Percentiles rank a stretch among this genome's conserved stretches.
phyloP scores from a whole-genome alignment of 1,140 invertebrate species.

The Lanistes nyassanus region DNA sequence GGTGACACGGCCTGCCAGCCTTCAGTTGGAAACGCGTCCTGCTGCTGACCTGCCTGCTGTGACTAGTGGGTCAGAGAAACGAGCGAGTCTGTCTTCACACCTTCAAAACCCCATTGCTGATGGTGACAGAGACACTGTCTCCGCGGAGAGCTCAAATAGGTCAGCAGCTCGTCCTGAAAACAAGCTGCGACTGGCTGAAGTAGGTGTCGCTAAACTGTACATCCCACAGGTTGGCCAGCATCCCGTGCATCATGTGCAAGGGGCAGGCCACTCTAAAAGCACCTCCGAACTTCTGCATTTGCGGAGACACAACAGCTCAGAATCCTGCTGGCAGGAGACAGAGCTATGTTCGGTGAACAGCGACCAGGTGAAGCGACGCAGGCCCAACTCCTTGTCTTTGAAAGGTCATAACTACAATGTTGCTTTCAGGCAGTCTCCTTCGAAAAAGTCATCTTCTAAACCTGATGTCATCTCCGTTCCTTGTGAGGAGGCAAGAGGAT shows the following conservation, averaged over 20 bases:
- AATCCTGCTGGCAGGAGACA: conserved; percentile 35
- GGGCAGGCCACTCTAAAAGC: conserved; percentile 46
- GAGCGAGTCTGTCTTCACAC: background rate
- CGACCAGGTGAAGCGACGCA: conserved; percentile 14
- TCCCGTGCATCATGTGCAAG: conserved; percentile 34
- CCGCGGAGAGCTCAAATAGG: no score
- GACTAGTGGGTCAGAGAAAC: background rate
- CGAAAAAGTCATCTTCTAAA: conserved; percentile 6
- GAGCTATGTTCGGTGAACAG: conserved; percentile 21
- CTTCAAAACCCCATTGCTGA: background rate
- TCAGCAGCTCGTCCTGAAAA: conserved; percentile 25
- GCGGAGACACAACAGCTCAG: conserved; percentile 33
- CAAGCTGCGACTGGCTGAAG: conserved; percentile 45
- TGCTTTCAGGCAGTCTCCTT: background rate
- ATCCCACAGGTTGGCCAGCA: conserved; percentile 33
- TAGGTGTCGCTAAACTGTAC: conserved; percentile 51
- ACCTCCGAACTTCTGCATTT: conserved; percentile 41
- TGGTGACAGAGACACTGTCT: no score
- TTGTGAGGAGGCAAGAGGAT: conserved; percentile 30
- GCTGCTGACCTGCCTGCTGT: background rate
- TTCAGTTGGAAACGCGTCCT: conserved; percentile 23
- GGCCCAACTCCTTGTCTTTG: conserved; percentile 58
- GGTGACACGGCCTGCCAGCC: conserved; percentile 38
- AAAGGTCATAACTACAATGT: conserved; percentile 52
- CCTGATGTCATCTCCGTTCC: conserved; percentile 20